These are phyloP conservation scores for Empis livida DNA, from an alignment of 2,888 invertebrate genomes.

Conservation along the genomic window DNA sequence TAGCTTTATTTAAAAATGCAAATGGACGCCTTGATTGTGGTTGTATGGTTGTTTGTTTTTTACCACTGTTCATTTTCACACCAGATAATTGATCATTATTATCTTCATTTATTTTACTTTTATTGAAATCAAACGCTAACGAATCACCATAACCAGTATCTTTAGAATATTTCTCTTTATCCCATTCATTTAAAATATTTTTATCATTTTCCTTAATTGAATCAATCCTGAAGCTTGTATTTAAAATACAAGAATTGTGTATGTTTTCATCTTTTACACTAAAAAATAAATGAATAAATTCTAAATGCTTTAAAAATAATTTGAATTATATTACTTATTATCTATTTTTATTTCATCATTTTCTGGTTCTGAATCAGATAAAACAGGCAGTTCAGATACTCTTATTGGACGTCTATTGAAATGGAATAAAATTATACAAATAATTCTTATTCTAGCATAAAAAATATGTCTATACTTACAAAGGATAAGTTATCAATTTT, in stretches of 20 bases:
- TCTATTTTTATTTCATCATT: slow-evolving; percentile 20
- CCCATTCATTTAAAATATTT: slow-evolving; percentile 3
- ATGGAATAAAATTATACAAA: background rate
- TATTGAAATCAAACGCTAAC: slow-evolving; percentile 22
- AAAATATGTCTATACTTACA: background rate
- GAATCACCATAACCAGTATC: slow-evolving; percentile 13
- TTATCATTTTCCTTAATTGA: slow-evolving; percentile 8
- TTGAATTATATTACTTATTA: slow-evolving; percentile 10
- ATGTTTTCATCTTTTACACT: slow-evolving; percentile 32
- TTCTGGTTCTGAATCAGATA: slow-evolving; percentile 27
- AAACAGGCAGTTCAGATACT: slow-evolving; percentile 26
- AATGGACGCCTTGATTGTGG: background rate
- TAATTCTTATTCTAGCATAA: background rate
- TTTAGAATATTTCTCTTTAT: background rate
- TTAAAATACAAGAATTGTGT: slow-evolving; percentile 30
- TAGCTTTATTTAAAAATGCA: background rate
- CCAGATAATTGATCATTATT: background rate
- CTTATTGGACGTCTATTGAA: slow-evolving; percentile 22
- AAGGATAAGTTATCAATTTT: too few species aligned
- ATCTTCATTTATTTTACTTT: slow-evolving; percentile 20
- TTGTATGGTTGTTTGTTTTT: background rate
- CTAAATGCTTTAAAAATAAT: background rate
- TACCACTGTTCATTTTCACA: background rate
- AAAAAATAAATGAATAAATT: background rate
- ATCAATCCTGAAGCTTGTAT: slow-evolving; percentile 16